phyloP scores from a whole-genome alignment of 2,888 invertebrate species.

The Eristalinus sepulchralis region DNA sequence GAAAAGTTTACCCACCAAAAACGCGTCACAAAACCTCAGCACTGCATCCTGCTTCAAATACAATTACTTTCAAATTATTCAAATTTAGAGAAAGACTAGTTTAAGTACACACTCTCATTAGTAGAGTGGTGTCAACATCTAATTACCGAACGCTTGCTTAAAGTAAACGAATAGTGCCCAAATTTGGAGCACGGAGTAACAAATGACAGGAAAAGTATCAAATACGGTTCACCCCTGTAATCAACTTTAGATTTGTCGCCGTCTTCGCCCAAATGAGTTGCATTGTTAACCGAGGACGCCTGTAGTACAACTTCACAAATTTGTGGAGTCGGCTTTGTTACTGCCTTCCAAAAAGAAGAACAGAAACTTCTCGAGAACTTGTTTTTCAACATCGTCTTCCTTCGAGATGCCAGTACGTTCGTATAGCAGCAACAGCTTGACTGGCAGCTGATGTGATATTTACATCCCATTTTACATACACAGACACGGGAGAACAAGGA shows the following conservation, averaged over 20 bases:
- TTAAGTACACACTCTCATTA: neutral
- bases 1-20: neutral
- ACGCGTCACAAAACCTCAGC: neutral
- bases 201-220: neutral
- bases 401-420: neutral
- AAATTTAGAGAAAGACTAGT: neutral
- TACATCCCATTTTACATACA: constrained; percentile 6
- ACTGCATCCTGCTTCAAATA: neutral
- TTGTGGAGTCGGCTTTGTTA: constrained; percentile 21
- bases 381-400: neutral
- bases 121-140: neutral
- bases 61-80: neutral
- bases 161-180: neutral
- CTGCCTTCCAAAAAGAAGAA: neutral
- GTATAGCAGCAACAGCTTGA: neutral
- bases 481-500: constrained; percentile 10
- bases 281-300: constrained; percentile 9
- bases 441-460: constrained; percentile 27
- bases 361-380: constrained; percentile 1
- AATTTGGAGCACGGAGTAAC: neutral
- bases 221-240: neutral
- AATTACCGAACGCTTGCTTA: neutral
- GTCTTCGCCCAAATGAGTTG: constrained; percentile 8
- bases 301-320: neutral
- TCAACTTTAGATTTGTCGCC: neutral